Conservation (phyloP, 2,888 invertebrate genomes). For the Ctenicera cuprea region DNA sequence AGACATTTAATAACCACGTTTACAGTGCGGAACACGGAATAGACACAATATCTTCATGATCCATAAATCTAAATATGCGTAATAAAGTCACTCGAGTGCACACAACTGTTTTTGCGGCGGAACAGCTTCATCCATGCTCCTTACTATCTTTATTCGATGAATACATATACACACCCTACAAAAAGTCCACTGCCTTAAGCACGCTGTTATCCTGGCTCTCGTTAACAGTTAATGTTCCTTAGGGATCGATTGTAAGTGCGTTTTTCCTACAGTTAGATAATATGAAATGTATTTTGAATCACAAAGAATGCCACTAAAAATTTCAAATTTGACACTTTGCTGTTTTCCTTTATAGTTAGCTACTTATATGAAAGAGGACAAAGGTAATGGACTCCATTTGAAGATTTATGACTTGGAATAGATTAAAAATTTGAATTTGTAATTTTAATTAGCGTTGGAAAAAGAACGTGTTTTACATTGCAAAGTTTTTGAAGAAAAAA, state of each 20-base stretch:
- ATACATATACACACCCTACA: conserved; percentile 24
- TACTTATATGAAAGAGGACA: too few species aligned
- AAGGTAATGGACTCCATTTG: too few species aligned
- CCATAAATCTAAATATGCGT: conserved; percentile 56
- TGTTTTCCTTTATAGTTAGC: too few species aligned
- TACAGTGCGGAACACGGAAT: conserved; percentile 52
- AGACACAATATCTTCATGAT: conserved; percentile 54
- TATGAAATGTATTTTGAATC: background rate
- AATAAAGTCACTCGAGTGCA: conserved; percentile 54
- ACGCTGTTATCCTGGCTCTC: conserved; percentile 6
- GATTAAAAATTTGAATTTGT: too few species aligned
- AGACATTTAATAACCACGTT: conserved; percentile 53
- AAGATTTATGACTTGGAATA: too few species aligned
- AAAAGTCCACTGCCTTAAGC: conserved; percentile 32
- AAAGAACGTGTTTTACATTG: too few species aligned
- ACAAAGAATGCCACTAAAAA: too few species aligned
- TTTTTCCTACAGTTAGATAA: background rate
- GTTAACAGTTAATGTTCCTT: conserved; percentile 28
- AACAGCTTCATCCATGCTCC: conserved; percentile 20
- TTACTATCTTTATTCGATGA: conserved; percentile 16
- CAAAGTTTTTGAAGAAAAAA: too few species aligned
- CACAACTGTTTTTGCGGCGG: conserved; percentile 36
- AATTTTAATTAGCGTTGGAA: too few species aligned
- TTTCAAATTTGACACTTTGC: too few species aligned
- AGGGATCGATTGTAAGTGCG: conserved; percentile 23